phyloP scores from a whole-genome alignment of 2,797 vertebrate species.

The Lepilemur septentrionalis region DNA sequence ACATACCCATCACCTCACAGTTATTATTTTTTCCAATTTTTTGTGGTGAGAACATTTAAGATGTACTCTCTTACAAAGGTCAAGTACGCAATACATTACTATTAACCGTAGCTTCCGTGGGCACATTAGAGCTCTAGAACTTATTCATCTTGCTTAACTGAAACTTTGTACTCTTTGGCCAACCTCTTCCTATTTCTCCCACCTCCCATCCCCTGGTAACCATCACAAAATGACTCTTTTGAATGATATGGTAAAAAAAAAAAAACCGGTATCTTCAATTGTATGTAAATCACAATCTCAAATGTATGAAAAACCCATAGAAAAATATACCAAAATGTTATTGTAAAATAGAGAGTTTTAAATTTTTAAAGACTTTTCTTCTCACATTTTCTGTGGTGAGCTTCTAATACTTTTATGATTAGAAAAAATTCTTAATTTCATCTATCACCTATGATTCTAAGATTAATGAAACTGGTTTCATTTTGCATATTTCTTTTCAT shows the following conservation, averaged over 20 bases:
- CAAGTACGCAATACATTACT: neutral
- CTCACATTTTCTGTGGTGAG: neutral
- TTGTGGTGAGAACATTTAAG: neutral
- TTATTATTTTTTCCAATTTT: neutral
- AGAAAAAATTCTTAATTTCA: neutral
- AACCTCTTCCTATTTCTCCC: neutral
- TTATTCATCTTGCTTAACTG: neutral
- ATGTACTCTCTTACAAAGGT: neutral
- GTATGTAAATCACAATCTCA: neutral
- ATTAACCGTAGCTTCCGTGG: neutral
- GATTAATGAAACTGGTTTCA: neutral
- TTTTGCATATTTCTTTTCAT: neutral
- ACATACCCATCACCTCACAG: neutral
- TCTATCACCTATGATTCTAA: neutral
- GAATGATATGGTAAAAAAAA: neutral
- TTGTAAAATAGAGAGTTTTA: neutral
- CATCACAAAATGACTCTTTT: neutral
- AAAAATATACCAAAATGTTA: neutral
- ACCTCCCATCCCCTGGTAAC: neutral
- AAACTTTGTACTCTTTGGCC: neutral
- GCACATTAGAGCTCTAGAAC: neutral
- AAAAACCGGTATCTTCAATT: neutral
- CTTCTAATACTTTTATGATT: neutral
- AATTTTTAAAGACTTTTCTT: neutral
- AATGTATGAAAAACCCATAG: neutral